Evolutionary conservation across 2,797 vertebrate species (phyloP).

Genomic region (Muraenolepis orangiensis): DNA sequence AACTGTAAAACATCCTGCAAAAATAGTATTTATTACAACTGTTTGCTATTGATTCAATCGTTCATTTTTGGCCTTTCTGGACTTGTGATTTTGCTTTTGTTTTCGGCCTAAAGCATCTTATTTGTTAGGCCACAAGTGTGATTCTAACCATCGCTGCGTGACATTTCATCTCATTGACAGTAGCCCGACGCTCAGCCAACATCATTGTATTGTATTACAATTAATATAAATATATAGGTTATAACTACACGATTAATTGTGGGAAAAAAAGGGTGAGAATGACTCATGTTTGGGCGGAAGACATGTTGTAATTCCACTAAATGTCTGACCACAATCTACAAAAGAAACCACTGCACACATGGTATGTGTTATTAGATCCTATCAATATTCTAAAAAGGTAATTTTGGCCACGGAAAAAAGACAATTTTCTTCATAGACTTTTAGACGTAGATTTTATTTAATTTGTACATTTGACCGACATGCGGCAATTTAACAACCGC

Average conservation of each 20-base stretch:
- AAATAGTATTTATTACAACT: too few relatives aligned
- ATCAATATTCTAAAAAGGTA: too few relatives aligned
- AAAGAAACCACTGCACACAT: not conserved
- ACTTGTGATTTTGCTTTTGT: not conserved
- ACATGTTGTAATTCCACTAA: not conserved
- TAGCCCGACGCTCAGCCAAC: not conserved
- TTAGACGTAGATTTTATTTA: not conserved
- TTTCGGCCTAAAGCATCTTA: too few relatives aligned
- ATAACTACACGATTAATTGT: not conserved
- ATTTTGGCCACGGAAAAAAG: not conserved
- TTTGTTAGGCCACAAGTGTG: not conserved
- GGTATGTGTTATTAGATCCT: not conserved
- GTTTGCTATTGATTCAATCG: too few relatives aligned
- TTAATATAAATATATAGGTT: too few relatives aligned
- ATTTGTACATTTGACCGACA: not conserved
- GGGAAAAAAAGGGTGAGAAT: not conserved
- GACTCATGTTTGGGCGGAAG: not conserved
- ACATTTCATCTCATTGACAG: not conserved
- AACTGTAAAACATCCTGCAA: not conserved
- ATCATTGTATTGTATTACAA: not conserved
- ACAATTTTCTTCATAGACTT: not conserved
- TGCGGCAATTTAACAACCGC: not conserved
- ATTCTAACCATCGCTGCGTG: not conserved
- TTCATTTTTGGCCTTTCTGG: not conserved
- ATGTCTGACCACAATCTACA: not conserved